phyloP scores from a whole-genome alignment of 2,888 invertebrate genomes.

The Carpatolechia fugitivella region DNA sequence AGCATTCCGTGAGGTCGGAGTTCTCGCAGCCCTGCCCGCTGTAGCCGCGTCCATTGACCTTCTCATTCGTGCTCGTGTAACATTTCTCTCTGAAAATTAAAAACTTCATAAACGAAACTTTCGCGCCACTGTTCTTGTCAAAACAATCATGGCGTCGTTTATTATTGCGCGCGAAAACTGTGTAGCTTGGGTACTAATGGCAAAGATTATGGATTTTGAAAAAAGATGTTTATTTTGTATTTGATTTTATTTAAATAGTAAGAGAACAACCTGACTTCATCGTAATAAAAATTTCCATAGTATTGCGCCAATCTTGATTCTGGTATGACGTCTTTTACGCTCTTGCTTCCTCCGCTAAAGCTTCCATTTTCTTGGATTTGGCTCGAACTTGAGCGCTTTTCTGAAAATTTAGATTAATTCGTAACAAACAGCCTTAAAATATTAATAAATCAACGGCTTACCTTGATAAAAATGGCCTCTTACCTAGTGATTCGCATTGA shows the following conservation, averaged over 20 bases:
- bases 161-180: conserved; percentile 12
- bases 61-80: conserved; percentile 60
- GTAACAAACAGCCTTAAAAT: not conserved
- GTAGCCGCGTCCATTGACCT: conserved; percentile 49
- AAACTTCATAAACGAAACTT: conserved; percentile 10
- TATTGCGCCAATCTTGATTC: conserved; percentile 80
- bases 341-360: conserved; percentile 55
- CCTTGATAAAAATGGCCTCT: not conserved
- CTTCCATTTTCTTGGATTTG: conserved; percentile 61
- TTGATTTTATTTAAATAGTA: conserved; percentile 6
- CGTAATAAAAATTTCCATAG: conserved; percentile 79
- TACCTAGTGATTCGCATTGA: conserved; percentile 61
- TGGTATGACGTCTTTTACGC: conserved; percentile 82
- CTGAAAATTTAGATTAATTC: conserved; percentile 32
- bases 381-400: conserved; percentile 49
- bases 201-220: not conserved
- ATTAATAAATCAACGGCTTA: not conserved
- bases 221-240: not conserved
- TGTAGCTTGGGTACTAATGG: not conserved
- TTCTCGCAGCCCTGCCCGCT: conserved; percentile 64
- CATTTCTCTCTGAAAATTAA: conserved; percentile 62
- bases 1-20: conserved; percentile 77
- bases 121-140: conserved; percentile 11
- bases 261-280: conserved; percentile 56
- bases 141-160: conserved; percentile 5